Percentiles rank a stretch among this genome's conserved stretches.
These are phyloP conservation scores for Dreissena polymorpha DNA, from an alignment of 1,140 invertebrate species.

Conservation along the genomic window DNA sequence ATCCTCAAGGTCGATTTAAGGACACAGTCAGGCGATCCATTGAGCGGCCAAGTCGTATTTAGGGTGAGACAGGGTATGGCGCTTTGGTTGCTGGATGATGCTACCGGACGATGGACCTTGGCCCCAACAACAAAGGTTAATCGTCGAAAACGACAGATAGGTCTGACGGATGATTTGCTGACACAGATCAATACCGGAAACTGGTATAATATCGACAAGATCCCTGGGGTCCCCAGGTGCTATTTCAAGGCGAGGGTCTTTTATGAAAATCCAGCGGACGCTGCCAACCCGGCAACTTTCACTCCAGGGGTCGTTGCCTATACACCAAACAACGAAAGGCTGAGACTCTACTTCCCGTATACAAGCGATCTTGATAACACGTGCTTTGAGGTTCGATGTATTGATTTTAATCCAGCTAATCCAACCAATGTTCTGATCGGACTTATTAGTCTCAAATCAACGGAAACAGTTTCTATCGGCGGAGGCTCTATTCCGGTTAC, in stretches of 20 bases:
- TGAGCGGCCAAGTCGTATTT: slow-evolving; percentile 1
- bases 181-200: neutral
- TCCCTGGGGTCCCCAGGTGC: slow-evolving; percentile 20
- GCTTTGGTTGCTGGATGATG: slow-evolving; percentile 16
- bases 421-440: neutral
- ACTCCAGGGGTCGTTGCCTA: slow-evolving; percentile 24
- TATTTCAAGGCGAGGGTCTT: slow-evolving; percentile 41
- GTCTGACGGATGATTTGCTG: slow-evolving; percentile 5
- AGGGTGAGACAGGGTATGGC: slow-evolving; percentile 10
- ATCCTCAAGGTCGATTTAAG: neutral
- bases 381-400: slow-evolving; percentile 33
- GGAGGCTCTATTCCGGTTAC: slow-evolving; percentile 6
- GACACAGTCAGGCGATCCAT: neutral
- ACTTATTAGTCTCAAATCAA: neutral
- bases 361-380: slow-evolving; percentile 10
- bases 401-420: neutral
- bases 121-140: neutral
- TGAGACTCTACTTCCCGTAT: slow-evolving; percentile 4
- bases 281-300: slow-evolving; percentile 11
- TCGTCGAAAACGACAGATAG: slow-evolving; percentile 17
- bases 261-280: slow-evolving; percentile 21
- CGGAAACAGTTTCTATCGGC: slow-evolving; percentile 13
- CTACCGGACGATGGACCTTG: neutral
- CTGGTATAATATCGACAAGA: slow-evolving; percentile 47
- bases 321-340: slow-evolving; percentile 8